Conservation (phyloP, 2,797 vertebrate genomes). For the Lacerta viridis region DNA sequence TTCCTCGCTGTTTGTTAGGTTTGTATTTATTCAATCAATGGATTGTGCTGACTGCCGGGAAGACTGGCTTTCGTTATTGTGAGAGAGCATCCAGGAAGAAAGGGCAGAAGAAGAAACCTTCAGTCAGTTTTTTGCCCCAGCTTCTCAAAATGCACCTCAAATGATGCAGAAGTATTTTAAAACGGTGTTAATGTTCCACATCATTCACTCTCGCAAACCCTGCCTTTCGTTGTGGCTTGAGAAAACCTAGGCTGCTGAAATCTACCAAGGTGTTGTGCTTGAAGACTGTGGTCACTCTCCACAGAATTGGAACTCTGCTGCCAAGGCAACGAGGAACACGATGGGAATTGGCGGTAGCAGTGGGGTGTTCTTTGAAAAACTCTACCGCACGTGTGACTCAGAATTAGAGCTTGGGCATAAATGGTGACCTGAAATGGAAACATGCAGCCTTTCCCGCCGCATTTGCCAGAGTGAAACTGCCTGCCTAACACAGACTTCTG, state of each 20-base stretch:
- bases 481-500: too few species aligned
- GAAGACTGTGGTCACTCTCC: accelerated
- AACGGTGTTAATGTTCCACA: conserved; percentile 1
- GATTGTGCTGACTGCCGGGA: conserved; percentile 49
- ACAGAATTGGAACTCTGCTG: not conserved
- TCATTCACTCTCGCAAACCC: not conserved
- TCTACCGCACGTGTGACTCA: too few species aligned
- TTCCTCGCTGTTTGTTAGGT: conserved; percentile 59
- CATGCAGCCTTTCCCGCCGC: too few species aligned
- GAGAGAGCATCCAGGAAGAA: conserved; percentile 45
- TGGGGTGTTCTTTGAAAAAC: too few species aligned
- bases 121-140: not conserved
- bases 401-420: not conserved
- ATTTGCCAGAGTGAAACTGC: too few species aligned
- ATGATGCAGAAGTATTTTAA: conserved; percentile 4
- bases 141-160: conserved; percentile 9
- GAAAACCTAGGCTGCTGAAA: not conserved
- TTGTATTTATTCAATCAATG: conserved; percentile 66
- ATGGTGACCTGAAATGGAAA: not conserved
- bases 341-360: not conserved
- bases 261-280: not conserved
- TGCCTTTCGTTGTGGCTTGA: not conserved
- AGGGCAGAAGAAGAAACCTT: not conserved
- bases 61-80: conserved; percentile 47
- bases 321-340: not conserved